Evolutionary conservation across 2,113 vertebrate genomes (phyloP), one percentile per base, ranked within the genome.

Genomic region (Harpagus bidentatus): DNA sequence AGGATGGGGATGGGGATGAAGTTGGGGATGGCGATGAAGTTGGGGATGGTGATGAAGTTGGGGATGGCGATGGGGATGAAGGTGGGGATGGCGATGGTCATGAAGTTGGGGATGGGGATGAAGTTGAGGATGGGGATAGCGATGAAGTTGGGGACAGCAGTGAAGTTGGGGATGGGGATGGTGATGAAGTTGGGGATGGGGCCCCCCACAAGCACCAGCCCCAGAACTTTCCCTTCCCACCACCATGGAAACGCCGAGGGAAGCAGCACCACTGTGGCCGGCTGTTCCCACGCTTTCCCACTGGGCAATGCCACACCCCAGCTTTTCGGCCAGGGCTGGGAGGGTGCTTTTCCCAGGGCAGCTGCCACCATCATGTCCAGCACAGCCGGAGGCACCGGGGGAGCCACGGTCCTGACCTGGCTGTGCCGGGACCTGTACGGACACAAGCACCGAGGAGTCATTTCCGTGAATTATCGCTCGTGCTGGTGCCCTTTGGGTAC

Each of bases 251-350:
- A 25, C 2, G 3, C 65, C 2, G 0, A n/a, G 12, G 48, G 13
- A 10, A 40, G 32, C 4, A 4, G 81, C 38, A 2, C 11, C 1
- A 1, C 62, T 2, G 1, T 1, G 2, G 38, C 34, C 9, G 0
- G 62, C 86, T 45, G 52, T 71, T 79, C 83, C 80, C 90, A 85
- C 13, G 0, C 50, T 5, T 38, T 16, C 69, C 80, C 66, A 7
- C 6, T 0, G 26, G 67, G 50, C 93, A n/a, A 6, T 6, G 82
- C 38, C 91, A 36, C 84, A 0, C 58, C 71, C n/a, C 6, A 4
- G 28, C 66, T n/a, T 28, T 18, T 16, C 3, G 5, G 29, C 17
- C 16, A 0, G 45, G 65, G 20, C 10, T 7, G 29, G 45, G 50
- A 70, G 3, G 59, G 10, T 25, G 40, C 50, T 67, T 58, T 95